These are phyloP conservation scores for Prionace glauca DNA, from an alignment of 2,797 vertebrate species.

Conservation along the genomic window DNA sequence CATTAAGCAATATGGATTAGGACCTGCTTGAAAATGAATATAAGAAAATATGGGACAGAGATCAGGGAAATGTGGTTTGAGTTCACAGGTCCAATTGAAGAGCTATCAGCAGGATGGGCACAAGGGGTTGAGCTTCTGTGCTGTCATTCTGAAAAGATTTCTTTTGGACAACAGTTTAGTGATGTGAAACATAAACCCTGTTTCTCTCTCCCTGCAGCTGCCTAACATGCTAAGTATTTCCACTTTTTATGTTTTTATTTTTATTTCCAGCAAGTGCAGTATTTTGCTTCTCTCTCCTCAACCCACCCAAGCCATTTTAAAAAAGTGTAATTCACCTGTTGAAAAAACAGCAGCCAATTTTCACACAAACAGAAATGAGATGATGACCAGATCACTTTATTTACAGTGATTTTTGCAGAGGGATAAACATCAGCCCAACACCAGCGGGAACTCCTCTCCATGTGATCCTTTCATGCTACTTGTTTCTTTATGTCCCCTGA, in stretches of 20 bases:
- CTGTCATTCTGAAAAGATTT: background rate
- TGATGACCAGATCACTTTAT: background rate
- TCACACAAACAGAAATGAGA: background rate
- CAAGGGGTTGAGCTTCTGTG: background rate
- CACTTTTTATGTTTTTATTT: no score
- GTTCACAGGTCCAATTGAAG: background rate
- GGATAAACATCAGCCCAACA: background rate
- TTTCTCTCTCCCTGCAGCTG: background rate
- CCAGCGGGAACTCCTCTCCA: background rate
- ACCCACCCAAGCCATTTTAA: no score
- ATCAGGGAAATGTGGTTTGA: background rate
- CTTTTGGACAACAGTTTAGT: background rate
- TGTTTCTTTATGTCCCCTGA: background rate
- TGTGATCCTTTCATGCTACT: background rate
- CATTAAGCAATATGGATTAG: background rate
- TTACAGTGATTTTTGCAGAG: no score
- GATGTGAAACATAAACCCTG: background rate
- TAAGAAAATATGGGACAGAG: background rate
- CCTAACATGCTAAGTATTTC: no score
- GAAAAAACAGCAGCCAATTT: background rate
- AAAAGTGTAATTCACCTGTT: background rate
- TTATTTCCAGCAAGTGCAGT: no score
- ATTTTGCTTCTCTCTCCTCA: no score
- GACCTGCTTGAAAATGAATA: background rate
- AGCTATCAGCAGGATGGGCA: background rate